Evolutionary conservation across 2,888 invertebrate species (phyloP).

Genomic region (Campopleginae sp.): DNA sequence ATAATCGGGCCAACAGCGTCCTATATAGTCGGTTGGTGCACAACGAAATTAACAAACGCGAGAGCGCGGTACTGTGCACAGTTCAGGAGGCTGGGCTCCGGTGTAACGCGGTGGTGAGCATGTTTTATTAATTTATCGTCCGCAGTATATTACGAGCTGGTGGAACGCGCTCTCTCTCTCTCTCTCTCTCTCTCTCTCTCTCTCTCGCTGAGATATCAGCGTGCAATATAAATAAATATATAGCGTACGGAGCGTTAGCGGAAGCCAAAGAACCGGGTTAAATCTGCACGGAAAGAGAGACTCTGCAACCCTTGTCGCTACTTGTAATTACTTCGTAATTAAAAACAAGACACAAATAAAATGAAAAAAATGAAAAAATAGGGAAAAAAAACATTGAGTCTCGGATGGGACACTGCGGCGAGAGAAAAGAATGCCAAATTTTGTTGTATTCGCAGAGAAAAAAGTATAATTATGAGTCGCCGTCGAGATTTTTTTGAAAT

Average conservation of each 20-base stretch:
- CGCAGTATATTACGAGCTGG: constrained; percentile 76
- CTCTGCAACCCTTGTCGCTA: constrained; percentile 48
- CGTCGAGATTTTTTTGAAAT: not conserved
- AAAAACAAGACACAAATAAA: constrained; percentile 73
- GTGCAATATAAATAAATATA: constrained; percentile 50
- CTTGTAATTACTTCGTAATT: constrained; percentile 82
- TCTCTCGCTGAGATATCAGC: constrained; percentile 68
- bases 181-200: no score
- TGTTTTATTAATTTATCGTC: constrained; percentile 82
- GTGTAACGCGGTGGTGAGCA: constrained; percentile 75
- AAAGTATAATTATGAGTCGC: no score
- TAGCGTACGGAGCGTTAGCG: constrained; percentile 11
- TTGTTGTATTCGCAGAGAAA: no score
- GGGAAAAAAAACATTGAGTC: constrained; percentile 28
- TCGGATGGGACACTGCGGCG: constrained; percentile 53
- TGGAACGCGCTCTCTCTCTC: no score
- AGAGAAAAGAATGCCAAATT: constrained; percentile 70
- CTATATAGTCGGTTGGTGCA: constrained; percentile 42
- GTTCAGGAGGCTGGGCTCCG: constrained; percentile 58
- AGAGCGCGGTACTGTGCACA: constrained; percentile 44
- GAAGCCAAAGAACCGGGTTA: constrained; percentile 23
- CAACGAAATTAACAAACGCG: constrained; percentile 75
- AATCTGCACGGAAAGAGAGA: constrained; percentile 44
- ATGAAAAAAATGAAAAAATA: no score
- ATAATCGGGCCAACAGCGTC: constrained; percentile 6